Conservation (phyloP, 1,140 invertebrate species). For the Limonius californicus region DNA sequence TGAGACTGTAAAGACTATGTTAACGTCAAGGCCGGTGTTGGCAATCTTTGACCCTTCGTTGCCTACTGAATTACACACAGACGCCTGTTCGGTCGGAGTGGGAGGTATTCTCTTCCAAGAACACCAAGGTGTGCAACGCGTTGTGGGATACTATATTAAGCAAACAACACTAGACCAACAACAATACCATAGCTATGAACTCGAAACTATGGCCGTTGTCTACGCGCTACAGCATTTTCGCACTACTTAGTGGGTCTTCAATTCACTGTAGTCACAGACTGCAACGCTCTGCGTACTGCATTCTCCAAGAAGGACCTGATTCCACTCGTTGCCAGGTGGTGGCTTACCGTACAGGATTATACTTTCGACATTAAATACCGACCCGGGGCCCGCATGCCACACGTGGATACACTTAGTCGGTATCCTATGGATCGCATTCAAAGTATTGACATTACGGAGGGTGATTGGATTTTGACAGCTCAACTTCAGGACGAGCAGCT, state of each 20-base stretch:
- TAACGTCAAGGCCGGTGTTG: conserved; percentile 21
- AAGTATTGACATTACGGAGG: conserved; percentile 12
- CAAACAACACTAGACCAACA: conserved; percentile 30
- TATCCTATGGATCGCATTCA: conserved; percentile 34
- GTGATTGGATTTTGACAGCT: no score
- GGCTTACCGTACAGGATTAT: conserved; percentile 34
- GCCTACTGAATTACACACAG: conserved; percentile 40
- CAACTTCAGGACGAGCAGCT: no score
- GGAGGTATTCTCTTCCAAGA: conserved; percentile 35
- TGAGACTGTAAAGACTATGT: no score
- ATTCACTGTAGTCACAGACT: conserved; percentile 34
- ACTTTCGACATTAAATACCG: no score
- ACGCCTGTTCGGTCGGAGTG: conserved; percentile 34
- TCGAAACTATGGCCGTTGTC: conserved; percentile 29
- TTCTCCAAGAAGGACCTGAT: conserved; percentile 31
- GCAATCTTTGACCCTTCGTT: conserved; percentile 28
- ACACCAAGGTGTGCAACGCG: conserved; percentile 20
- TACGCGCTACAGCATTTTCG: conserved; percentile 27
- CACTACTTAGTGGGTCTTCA: conserved; percentile 15
- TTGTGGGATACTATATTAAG: conserved; percentile 28
- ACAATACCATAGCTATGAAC: conserved; percentile 45
- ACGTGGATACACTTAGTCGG: no score
- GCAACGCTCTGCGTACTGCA: conserved; percentile 29
- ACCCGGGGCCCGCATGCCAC: no score
- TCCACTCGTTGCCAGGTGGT: conserved; percentile 39